These are phyloP conservation scores for Tapirus indicus DNA, from an alignment of 2,797 vertebrate genomes.

Conservation along the genomic window DNA sequence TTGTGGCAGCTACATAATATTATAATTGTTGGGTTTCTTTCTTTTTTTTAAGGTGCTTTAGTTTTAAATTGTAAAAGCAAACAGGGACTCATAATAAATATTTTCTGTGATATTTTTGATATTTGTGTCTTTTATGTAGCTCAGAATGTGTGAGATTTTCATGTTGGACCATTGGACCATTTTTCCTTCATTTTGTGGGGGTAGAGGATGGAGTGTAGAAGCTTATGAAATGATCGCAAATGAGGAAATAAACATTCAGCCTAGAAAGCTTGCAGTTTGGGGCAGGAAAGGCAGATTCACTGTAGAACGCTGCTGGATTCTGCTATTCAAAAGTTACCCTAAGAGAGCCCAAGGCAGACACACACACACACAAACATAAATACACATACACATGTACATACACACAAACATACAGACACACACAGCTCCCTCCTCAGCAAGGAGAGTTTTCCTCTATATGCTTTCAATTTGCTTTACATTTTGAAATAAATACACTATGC, in stretches of 20 bases:
- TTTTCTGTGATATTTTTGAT: constrained; percentile 29
- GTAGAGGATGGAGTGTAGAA: neutral
- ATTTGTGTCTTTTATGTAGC: constrained; percentile 11
- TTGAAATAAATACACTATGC: constrained; percentile 44
- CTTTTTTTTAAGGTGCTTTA: neutral
- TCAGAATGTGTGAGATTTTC: constrained; percentile 41
- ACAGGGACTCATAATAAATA: neutral
- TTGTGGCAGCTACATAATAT: neutral
- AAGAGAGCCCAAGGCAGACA: neutral
- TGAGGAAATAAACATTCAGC: neutral
- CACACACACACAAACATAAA: too few species aligned
- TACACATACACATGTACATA: neutral
- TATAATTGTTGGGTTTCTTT: neutral
- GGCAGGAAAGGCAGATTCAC: neutral
- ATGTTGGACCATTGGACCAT: neutral
- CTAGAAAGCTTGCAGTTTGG: neutral
- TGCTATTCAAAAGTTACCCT: neutral
- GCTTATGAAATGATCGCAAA: neutral
- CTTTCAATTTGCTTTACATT: constrained; percentile 41
- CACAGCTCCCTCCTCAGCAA: neutral
- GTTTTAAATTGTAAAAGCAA: constrained; percentile 7
- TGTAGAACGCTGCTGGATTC: neutral
- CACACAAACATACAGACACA: neutral
- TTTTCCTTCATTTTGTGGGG: neutral
- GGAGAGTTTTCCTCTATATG: neutral